phyloP scores from a whole-genome alignment of 2,888 invertebrate genomes.

The Elysia crispata region DNA sequence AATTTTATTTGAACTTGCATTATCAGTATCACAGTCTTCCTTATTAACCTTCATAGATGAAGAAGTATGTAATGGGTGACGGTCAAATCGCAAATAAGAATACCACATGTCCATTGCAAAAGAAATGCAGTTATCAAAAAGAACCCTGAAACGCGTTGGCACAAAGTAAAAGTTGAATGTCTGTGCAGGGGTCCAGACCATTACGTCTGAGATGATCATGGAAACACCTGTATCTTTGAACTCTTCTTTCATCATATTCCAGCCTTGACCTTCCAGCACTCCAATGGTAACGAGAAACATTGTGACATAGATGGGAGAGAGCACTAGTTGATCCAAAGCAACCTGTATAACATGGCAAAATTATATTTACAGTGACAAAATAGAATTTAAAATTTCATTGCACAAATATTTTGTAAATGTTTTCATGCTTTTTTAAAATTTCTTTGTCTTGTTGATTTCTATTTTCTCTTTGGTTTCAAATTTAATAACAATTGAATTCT shows the following conservation, averaged over 20 bases:
- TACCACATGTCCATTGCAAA: slow-evolving; percentile 74
- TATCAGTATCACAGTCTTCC: no score
- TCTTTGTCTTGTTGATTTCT: no score
- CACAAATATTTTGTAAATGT: no score
- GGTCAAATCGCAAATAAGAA: slow-evolving; percentile 68
- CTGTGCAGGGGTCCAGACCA: slow-evolving; percentile 95
- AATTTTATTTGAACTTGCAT: no score
- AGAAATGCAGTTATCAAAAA: slow-evolving; percentile 81
- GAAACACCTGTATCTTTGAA: slow-evolving; percentile 83
- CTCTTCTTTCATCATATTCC: slow-evolving; percentile 55
- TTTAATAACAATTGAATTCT: no score
- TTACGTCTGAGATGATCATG: slow-evolving; percentile 91
- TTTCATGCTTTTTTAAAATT: no score
- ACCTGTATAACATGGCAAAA: slow-evolving; percentile 20
- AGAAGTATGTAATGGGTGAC: no score
- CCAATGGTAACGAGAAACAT: slow-evolving; percentile 88
- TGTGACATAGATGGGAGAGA: slow-evolving; percentile 88
- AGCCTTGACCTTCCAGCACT: slow-evolving; percentile 81
- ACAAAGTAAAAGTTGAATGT: slow-evolving; percentile 93
- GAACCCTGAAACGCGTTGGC: slow-evolving; percentile 88
- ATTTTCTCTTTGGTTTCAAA: no score
- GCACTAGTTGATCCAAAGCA: slow-evolving; percentile 88
- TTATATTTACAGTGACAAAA: neutral
- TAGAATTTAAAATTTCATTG: neutral
- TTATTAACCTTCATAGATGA: no score